Evolutionary conservation across 2,888 invertebrate genomes (phyloP).

Genomic region (Pardosa pseudoannulata): DNA sequence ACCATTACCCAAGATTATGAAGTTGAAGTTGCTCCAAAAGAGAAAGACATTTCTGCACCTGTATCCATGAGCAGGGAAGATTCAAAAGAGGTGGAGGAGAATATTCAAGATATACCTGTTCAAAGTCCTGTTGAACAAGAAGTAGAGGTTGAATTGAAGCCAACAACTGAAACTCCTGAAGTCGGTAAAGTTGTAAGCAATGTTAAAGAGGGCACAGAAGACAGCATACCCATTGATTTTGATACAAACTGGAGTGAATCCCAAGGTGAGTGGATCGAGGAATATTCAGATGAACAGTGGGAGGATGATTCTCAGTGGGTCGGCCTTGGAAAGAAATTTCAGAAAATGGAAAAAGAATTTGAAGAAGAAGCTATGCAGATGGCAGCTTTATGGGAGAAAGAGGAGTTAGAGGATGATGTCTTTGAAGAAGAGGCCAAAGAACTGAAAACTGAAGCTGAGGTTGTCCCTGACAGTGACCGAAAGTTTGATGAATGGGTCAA

Average conservation of each 20-base stretch:
- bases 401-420: constrained; percentile 62
- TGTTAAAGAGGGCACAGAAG: constrained; percentile 18
- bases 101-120: neutral
- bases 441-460: constrained; percentile 15
- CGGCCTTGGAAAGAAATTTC: constrained; percentile 47
- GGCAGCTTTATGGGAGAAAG: constrained; percentile 68
- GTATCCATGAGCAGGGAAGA: neutral
- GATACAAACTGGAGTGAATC: constrained; percentile 64
- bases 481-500: constrained; percentile 67
- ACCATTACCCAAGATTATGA: constrained; percentile 29
- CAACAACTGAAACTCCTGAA: neutral
- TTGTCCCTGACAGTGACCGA: constrained; percentile 18
- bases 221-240: constrained; percentile 55
- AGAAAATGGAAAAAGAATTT: constrained; percentile 59
- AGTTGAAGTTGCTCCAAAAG: neutral
- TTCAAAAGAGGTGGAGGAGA: neutral
- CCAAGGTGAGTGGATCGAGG: constrained; percentile 69
- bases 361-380: constrained; percentile 58
- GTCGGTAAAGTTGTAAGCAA: neutral
- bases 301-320: constrained; percentile 60
- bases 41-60: neutral
- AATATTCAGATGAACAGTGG: constrained; percentile 68
- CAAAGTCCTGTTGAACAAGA: constrained; percentile 2
- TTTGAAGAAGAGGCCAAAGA: constrained; percentile 56
- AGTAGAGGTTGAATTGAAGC: constrained; percentile 4